Evolutionary conservation across 2,113 vertebrate genomes (phyloP), one percentile per base, ranked within the genome.

Genomic region (Macrotus californicus): DNA sequence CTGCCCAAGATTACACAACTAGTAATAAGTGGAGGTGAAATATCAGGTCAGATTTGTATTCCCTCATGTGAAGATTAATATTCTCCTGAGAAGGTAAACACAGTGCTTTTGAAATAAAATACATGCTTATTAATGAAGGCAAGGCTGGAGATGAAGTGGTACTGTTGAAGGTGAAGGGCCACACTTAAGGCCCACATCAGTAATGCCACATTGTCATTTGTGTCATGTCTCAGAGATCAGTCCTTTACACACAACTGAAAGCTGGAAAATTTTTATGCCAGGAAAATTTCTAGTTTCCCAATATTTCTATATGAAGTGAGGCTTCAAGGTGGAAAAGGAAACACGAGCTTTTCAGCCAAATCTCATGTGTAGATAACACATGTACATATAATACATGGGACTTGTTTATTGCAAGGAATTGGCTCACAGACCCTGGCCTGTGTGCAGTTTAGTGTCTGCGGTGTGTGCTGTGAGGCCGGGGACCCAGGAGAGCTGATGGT

Each of bases 51-150:
- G 15, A 76, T 64, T 81, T 89, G 0, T 80, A 54, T 81, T 83
- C 89, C 39, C 21, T 69, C 34, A 43, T 61, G 48, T 64, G 72
- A 75, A 89, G 56, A 46, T 76, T 92, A 26, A 92, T 75, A 41
- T 69, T 85, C 36, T 75, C 29, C 14, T 43, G 24, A 79, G 91
- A 87, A 67, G 10, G 2, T 31, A 87, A 88, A 21, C 6, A 36
- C 6, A 81, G 29, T 67, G n/a, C 3, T 8, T 89, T 43, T 26
- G 14, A 64, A 64, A 64, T 31, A 64, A 54, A 73, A 39, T 26
- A 7, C 7, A 24, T 72, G 5, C 3, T 77, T 14, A 19, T 52
- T 22, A 6, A 79, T 26, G 21, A 59, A 89, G 3, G 16, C 10
- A 36, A 29, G 54, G 7, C 43, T 79, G 43, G 84, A 85, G n/a